These are phyloP conservation scores for Arctocebus calabarensis DNA, from an alignment of 2,797 vertebrate species.

Conservation along the genomic window DNA sequence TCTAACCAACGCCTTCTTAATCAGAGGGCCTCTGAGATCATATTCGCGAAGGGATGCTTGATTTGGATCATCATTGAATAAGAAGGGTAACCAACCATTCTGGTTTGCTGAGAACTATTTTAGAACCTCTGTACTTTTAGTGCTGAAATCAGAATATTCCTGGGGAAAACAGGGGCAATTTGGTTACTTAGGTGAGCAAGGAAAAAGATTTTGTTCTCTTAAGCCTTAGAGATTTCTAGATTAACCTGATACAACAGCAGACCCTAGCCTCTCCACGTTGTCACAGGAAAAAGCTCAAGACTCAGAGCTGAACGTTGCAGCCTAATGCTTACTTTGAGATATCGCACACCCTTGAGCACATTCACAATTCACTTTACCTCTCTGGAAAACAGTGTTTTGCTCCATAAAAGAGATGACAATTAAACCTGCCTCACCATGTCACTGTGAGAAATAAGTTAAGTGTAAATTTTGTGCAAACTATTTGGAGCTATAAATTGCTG, in stretches of 20 bases:
- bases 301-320: neutral
- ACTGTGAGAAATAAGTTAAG: neutral
- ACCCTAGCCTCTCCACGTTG: neutral
- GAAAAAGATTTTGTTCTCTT: neutral
- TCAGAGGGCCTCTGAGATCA: neutral
- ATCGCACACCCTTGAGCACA: neutral
- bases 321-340: neutral
- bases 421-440: neutral
- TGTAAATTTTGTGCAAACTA: neutral
- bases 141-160: neutral
- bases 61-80: neutral
- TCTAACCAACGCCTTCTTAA: too few species aligned
- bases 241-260: neutral
- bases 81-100: neutral
- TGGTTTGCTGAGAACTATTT: neutral
- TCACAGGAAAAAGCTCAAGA: neutral
- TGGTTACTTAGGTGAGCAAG: neutral
- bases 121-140: neutral
- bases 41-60: neutral
- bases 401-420: neutral
- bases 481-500: neutral
- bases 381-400: neutral
- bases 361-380: neutral
- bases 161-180: neutral
- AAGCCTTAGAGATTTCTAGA: neutral